phyloP scores from a whole-genome alignment of 2,797 vertebrate genomes.

The Lateolabrax maculatus region DNA sequence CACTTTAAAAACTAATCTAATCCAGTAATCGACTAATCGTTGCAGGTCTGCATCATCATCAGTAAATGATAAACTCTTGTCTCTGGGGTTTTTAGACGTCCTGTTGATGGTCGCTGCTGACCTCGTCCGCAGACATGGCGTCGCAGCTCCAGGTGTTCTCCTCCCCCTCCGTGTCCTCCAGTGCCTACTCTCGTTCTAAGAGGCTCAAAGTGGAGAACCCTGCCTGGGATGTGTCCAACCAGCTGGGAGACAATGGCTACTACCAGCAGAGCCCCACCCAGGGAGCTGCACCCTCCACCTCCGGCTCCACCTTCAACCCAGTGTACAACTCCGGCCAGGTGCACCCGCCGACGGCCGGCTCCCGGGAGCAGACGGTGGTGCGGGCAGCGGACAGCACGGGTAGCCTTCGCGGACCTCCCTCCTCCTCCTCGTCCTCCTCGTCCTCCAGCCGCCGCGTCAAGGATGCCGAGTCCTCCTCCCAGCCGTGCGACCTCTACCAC shows the following conservation, averaged over 20 bases:
- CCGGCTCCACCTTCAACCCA: constrained; percentile 89
- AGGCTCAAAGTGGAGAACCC: constrained; percentile 97
- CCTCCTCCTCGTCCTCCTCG: constrained; percentile 82
- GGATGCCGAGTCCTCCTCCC: constrained; percentile 85
- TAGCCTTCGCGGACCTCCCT: constrained; percentile 87
- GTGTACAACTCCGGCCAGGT: constrained; percentile 88
- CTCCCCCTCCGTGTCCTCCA: constrained; percentile 97
- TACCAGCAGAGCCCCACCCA: constrained; percentile 88
- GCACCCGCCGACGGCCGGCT: constrained; percentile 78
- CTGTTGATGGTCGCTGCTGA: background rate
- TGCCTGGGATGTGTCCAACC: constrained; percentile 93
- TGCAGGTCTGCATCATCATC: background rate
- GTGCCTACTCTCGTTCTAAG: constrained; percentile 96
- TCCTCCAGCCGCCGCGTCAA: constrained; percentile 88
- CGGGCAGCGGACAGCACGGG: constrained; percentile 95
- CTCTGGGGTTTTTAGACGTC: background rate
- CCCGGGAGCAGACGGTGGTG: constrained; percentile 89
- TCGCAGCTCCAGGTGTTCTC: constrained; percentile 98
- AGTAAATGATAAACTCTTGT: background rate
- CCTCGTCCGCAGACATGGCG: constrained; percentile 90
- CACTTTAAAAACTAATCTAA: background rate
- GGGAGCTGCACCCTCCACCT: constrained; percentile 89
- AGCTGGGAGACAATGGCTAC: constrained; percentile 90
- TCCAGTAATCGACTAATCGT: background rate
- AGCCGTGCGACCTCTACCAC: constrained; percentile 90